Conservation (phyloP, 2,888 invertebrate species). For the Athalia rosae region DNA sequence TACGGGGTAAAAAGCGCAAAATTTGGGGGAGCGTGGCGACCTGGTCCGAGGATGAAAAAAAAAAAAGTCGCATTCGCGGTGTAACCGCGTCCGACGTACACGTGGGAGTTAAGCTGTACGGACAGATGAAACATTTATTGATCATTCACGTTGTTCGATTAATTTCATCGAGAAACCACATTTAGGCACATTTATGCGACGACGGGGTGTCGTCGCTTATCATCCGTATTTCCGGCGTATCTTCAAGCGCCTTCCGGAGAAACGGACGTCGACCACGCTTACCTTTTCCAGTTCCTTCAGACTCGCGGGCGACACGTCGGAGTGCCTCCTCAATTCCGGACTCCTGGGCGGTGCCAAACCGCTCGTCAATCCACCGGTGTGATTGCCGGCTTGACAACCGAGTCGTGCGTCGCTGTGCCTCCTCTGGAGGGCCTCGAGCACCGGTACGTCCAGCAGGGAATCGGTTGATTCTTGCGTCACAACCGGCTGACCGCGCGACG, state of each 20-base stretch:
- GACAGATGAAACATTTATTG: no score
- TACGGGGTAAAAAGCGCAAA: neutral
- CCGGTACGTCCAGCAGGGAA: slow-evolving; percentile 86
- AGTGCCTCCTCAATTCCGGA: slow-evolving; percentile 87
- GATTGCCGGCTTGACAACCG: slow-evolving; percentile 75
- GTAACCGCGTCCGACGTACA: slow-evolving; percentile 11
- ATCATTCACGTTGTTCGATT: no score
- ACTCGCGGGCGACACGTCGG: slow-evolving; percentile 91
- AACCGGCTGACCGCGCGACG: slow-evolving; percentile 82
- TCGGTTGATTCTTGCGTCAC: slow-evolving; percentile 89
- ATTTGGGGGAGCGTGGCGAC: neutral
- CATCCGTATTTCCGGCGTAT: neutral
- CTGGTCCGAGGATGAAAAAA: neutral
- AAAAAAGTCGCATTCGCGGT: neutral
- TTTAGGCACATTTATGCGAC: neutral
- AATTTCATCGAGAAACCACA: no score
- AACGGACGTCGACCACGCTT: slow-evolving; percentile 58
- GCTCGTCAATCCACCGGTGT: slow-evolving; percentile 73
- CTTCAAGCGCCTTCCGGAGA: neutral
- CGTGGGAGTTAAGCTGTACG: no score
- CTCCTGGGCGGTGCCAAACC: slow-evolving; percentile 90
- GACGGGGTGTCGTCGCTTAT: no score
- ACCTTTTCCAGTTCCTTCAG: slow-evolving; percentile 93
- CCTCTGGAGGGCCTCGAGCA: slow-evolving; percentile 85
- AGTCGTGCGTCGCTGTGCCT: slow-evolving; percentile 87